Conservation (phyloP, 2,113 vertebrate species). For the Taxidea taxus region DNA sequence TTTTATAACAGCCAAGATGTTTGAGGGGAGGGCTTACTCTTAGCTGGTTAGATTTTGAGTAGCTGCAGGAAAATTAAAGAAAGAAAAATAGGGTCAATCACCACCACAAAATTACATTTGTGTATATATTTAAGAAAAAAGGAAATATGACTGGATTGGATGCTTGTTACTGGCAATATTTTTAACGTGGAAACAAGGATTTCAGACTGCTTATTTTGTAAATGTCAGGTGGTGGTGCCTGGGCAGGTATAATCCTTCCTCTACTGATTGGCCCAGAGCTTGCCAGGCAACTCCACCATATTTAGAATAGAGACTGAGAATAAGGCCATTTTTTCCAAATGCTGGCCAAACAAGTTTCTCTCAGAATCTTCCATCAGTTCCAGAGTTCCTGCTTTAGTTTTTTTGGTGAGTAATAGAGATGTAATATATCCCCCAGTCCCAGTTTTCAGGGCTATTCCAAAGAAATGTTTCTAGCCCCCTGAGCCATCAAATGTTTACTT, state of each 20-base stretch:
- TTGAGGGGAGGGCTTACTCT: background rate
- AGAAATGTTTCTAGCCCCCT: background rate
- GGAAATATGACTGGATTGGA: background rate
- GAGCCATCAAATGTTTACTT: background rate
- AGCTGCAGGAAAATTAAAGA: background rate
- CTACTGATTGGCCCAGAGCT: background rate
- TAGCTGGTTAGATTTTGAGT: background rate
- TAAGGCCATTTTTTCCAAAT: background rate
- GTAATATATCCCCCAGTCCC: background rate
- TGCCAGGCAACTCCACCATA: background rate
- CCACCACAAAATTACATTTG: background rate
- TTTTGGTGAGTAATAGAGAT: background rate
- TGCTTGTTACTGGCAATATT: background rate
- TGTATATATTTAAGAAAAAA: background rate
- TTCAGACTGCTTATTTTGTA: slow-evolving; percentile 37
- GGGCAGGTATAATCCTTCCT: background rate
- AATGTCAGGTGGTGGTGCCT: background rate
- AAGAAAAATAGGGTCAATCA: background rate
- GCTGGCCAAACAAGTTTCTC: background rate
- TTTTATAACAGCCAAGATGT: background rate
- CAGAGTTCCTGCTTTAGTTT: background rate
- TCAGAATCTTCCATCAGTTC: background rate
- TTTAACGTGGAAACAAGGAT: background rate
- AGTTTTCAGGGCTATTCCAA: background rate
- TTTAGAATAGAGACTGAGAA: background rate